These are phyloP conservation scores for Toxotes chatareus DNA, from an alignment of 2,113 vertebrate species.

Conservation along the genomic window DNA sequence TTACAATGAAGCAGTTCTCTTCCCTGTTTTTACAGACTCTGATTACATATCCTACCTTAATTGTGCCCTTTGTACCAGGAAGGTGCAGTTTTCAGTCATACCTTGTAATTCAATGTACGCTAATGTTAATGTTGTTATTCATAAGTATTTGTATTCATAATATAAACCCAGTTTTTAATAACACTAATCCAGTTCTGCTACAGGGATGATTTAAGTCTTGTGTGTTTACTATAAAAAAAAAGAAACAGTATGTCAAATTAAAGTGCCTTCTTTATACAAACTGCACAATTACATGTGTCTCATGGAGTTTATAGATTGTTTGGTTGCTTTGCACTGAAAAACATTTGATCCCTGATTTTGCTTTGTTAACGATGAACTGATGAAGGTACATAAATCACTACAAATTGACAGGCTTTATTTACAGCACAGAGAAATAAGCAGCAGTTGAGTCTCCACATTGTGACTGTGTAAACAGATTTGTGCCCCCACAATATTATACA, in stretches of 20 bases:
- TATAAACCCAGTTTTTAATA: background rate
- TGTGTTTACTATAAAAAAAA: too few species aligned
- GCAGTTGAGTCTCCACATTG: too few species aligned
- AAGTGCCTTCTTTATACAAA: background rate
- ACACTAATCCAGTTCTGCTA: background rate
- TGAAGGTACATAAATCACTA: background rate
- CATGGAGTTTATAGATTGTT: background rate
- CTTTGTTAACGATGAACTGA: background rate
- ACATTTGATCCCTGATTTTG: background rate
- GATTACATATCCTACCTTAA: background rate
- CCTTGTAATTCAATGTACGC: background rate
- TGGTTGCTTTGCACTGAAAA: background rate
- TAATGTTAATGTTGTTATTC: background rate
- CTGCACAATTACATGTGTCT: background rate
- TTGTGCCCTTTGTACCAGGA: background rate
- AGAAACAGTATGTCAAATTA: too few species aligned
- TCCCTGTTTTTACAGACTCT: background rate
- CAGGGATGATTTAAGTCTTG: background rate
- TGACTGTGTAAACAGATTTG: too few species aligned
- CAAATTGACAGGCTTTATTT: too few species aligned
- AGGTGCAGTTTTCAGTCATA: background rate
- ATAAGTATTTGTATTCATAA: background rate
- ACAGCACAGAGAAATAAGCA: background rate
- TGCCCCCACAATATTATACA: background rate
- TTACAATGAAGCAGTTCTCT: background rate